phyloP scores from a whole-genome alignment of 2,797 vertebrate species.

The Acrossocheilus fasciatus region DNA sequence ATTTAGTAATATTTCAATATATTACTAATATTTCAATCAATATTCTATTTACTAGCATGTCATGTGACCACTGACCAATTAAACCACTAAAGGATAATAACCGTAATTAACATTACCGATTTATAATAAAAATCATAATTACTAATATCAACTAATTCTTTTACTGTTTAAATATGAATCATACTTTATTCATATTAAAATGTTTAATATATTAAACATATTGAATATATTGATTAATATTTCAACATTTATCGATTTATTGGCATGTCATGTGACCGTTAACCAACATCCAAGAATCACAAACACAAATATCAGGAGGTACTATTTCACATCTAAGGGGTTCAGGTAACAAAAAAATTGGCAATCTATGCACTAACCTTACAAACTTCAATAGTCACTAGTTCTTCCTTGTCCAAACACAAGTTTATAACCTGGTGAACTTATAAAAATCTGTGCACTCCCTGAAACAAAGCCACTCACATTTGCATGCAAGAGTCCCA shows the following conservation, averaged over 20 bases:
- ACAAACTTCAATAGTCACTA: not conserved
- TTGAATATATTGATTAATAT: too few relatives aligned
- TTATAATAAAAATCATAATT: too few relatives aligned
- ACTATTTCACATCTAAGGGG: not conserved
- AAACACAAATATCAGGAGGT: not conserved
- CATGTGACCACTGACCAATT: too few relatives aligned
- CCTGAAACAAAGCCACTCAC: not conserved
- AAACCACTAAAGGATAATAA: too few relatives aligned
- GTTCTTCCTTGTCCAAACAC: not conserved
- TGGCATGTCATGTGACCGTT: not conserved
- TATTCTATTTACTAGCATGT: not conserved
- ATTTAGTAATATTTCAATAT: not conserved
- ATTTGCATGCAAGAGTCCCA: not conserved
- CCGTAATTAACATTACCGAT: too few relatives aligned
- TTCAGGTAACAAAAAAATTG: not conserved
- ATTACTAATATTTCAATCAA: not conserved
- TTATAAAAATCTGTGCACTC: not conserved
- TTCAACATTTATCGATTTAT: not conserved
- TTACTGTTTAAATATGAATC: too few relatives aligned
- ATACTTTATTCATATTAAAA: too few relatives aligned
- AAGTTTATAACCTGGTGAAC: not conserved
- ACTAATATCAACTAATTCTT: too few relatives aligned
- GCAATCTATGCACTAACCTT: not conserved
- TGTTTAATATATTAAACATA: too few relatives aligned
- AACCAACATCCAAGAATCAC: not conserved